Evolutionary conservation across 1,140 invertebrate species (phyloP), one percentile per base, ranked within the genome.

Genomic region (Brachionus rotundiformis): DNA sequence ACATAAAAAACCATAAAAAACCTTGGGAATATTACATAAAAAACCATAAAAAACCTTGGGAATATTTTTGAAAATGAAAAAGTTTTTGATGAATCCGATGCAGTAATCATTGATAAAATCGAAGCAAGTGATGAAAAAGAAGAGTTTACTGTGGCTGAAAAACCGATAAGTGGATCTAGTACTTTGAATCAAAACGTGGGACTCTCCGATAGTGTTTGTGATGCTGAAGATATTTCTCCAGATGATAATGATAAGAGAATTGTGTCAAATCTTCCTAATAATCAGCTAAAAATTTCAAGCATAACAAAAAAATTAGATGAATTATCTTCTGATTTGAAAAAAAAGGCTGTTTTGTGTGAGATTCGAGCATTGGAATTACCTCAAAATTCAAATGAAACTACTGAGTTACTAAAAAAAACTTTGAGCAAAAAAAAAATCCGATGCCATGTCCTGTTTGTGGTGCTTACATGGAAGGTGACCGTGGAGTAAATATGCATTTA

Each of bases 161-260:
- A 65, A 68, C 16, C 29, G 31, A 19, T 36, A 68, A 68, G 27
- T 68, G 63, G 63, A 33, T 68, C 29, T 33, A 68, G 63, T 33
- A 68, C 63, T 36, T 19, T 68, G 63, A 39, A 68, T 68, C 63
- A 68, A 68, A 68, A 68, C 27, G 31, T 33, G 27, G 63, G 63
- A 33, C 31, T 68, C 27, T 33, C 63, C 16, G 31, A 68, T 68
- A 68, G 63, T 68, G 63, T 68, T 68, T 68, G 63, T 33, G 63
- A 65, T 65, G 61, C 61, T 65, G 61, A 65, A 29, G 61, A 65
- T 25, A 65, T 65, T 65, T 44, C 41, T 44, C 10, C 25, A 61
- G 25, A 61, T 29, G 54, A 61, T 25, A n/a, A 61, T 3, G 54
- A 61, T 25, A 61, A 61, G 19, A 11, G 11, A 61, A 25, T 61